Conservation (phyloP, 2,888 invertebrate species). For the Polylopha cassiicola region DNA sequence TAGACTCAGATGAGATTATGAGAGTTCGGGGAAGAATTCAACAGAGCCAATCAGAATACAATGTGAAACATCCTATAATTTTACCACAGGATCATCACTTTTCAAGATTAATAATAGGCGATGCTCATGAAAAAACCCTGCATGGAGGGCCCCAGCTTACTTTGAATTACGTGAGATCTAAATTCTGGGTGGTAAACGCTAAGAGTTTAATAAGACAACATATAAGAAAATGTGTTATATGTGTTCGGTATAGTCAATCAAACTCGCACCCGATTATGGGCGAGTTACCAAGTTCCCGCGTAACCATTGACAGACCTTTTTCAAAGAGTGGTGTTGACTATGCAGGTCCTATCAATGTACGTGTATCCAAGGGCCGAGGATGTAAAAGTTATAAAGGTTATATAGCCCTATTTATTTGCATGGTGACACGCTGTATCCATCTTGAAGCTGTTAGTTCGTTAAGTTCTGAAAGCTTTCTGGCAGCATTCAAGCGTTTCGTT, state of each 20-base stretch:
- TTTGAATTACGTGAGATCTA: slow-evolving; percentile 24
- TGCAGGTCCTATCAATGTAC: slow-evolving; percentile 16
- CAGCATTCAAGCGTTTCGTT: slow-evolving; percentile 23
- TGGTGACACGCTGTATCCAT: slow-evolving; percentile 22
- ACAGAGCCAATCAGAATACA: slow-evolving; percentile 15
- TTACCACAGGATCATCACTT: too few species aligned
- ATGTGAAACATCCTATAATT: slow-evolving; percentile 30
- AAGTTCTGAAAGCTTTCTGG: slow-evolving; percentile 19
- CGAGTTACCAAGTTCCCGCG: slow-evolving; percentile 4
- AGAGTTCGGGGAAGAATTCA: slow-evolving; percentile 30
- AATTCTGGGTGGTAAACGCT: slow-evolving; percentile 27
- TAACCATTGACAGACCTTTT: slow-evolving; percentile 10
- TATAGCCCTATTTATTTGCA: slow-evolving; percentile 19
- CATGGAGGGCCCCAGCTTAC: slow-evolving; percentile 32
- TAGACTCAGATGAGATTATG: slow-evolving; percentile 25
- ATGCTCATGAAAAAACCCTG: too few species aligned
- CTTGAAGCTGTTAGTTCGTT: slow-evolving; percentile 21
- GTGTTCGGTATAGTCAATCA: slow-evolving; percentile 1
- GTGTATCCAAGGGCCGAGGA: slow-evolving; percentile 18
- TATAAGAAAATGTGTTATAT: slow-evolving; percentile 5
- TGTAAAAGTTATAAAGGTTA: slow-evolving; percentile 13
- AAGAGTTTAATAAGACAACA: slow-evolving; percentile 4
- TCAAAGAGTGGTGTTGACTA: slow-evolving; percentile 12
- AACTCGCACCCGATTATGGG: slow-evolving; percentile 8
- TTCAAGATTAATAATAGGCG: too few species aligned